Evolutionary conservation across 2,113 vertebrate species (phyloP), one percentile per base, ranked within the genome.

Genomic region (Apteryx mantelli): DNA sequence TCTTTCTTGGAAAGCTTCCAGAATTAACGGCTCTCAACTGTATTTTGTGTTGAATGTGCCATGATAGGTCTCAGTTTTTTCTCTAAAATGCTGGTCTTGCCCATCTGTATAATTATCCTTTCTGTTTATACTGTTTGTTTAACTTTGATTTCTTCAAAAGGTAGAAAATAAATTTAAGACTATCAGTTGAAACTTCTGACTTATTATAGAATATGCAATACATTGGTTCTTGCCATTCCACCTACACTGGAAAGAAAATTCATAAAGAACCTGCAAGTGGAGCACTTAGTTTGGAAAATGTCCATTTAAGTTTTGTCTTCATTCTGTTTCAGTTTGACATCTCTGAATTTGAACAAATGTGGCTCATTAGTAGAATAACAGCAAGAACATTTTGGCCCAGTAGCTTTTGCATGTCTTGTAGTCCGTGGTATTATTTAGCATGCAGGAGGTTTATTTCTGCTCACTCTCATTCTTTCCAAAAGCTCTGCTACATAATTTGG

Each of bases 241-340:
- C 58, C 60, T 80, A 2, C 65, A 36, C 8, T 63, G 64, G 55
- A 60, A 82, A 89, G 77, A 69, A 79, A 83, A 82, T 42, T 70
- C 46, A 76, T 89, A 84, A 86, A 44, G 38, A 71, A 66, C 16
- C 19, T 70, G 60, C 60, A 82, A 92, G 46, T 82, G 25, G 40
- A 82, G 52, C 36, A 68, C 46, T 82, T 74, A 56, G 25, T 74
- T 84, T 79, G 84, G 83, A 85, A 87, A 92, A 79, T 55, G 66
- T 92, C 83, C 42, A 38, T 89, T 95, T 83, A 28, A 15, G 52
- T 90, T 89, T 95, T 89, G 42, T 95, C 89, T 94, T 93, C 91
- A 84, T 96, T 95, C 89, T 87, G 22, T 85, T 53, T 91, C 77
- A 34, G 24, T 63, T 82, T 95, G 93, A 91, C 56, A 34, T 60